A percentile compares a stretch with the other conserved stretches of the same genome.
These are phyloP conservation scores for Onchidella celtica DNA, from an alignment of 2,888 invertebrate genomes.

Conservation along the genomic window DNA sequence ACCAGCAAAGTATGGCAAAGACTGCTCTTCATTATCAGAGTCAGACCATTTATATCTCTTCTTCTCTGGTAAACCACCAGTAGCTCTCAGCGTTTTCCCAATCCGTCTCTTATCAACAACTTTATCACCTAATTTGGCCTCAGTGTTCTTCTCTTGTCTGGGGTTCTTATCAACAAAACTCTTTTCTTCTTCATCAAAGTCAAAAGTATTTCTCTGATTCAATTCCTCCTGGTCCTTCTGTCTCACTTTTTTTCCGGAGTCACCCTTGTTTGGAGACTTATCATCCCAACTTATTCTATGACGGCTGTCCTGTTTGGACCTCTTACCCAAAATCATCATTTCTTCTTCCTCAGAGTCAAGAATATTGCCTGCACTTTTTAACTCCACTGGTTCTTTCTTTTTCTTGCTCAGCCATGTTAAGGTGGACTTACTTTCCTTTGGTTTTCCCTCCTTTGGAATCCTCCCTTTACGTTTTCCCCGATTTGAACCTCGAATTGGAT, in stretches of 20 bases:
- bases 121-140: background rate
- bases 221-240: too few species aligned
- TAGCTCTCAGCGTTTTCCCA: too few species aligned
- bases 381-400: background rate
- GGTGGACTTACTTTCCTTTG: too few species aligned
- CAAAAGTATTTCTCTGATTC: background rate
- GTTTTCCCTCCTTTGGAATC: background rate
- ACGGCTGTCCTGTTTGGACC: background rate
- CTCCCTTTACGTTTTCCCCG: background rate
- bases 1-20: too few species aligned
- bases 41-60: background rate
- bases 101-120: background rate
- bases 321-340: background rate
- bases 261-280: too few species aligned
- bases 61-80: too few species aligned
- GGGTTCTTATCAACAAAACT: background rate
- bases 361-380: background rate
- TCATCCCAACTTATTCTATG: too few species aligned
- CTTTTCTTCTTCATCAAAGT: background rate
- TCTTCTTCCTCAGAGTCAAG: background rate
- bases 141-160: background rate
- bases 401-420: background rate
- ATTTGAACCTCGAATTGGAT: background rate
- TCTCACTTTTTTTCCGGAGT: too few species aligned
- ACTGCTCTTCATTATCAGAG: slow-evolving; percentile 10